Conservation (phyloP, 2,797 vertebrate genomes). For the Bucorvus abyssinicus region DNA sequence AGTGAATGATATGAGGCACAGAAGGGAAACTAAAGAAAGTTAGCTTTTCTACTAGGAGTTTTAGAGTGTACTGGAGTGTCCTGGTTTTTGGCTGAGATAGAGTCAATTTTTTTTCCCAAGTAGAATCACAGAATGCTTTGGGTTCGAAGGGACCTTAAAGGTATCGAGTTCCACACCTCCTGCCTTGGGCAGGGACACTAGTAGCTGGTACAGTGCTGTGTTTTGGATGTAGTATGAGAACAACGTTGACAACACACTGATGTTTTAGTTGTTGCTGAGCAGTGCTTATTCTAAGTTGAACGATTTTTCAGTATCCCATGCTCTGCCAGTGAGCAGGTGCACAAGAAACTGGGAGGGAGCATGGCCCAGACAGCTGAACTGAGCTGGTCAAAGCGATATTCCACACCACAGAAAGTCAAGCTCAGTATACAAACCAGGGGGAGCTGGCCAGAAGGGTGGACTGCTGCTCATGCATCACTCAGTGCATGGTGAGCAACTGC, state of each 20-base stretch:
- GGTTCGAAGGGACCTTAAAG: too few species aligned
- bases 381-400: neutral
- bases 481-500: neutral
- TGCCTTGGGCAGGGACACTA: too few species aligned
- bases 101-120: too few species aligned
- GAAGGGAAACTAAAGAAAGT: neutral
- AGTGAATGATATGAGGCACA: neutral
- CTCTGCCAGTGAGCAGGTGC: neutral
- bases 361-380: neutral
- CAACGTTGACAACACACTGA: neutral
- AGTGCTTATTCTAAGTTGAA: neutral
- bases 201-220: neutral
- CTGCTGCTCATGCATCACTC: neutral
- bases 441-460: neutral
- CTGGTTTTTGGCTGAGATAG: too few species aligned
- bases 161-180: too few species aligned
- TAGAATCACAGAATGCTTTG: too few species aligned
- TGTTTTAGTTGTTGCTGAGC: neutral
- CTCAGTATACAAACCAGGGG: too few species aligned
- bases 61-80: neutral
- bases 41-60: neutral
- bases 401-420: too few species aligned
- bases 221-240: neutral
- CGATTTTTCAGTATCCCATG: neutral
- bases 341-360: neutral